Evolutionary conservation across 2,113 vertebrate species (phyloP), one percentile per base, ranked within the genome.

Genomic region (Diphyllodes magnificus): DNA sequence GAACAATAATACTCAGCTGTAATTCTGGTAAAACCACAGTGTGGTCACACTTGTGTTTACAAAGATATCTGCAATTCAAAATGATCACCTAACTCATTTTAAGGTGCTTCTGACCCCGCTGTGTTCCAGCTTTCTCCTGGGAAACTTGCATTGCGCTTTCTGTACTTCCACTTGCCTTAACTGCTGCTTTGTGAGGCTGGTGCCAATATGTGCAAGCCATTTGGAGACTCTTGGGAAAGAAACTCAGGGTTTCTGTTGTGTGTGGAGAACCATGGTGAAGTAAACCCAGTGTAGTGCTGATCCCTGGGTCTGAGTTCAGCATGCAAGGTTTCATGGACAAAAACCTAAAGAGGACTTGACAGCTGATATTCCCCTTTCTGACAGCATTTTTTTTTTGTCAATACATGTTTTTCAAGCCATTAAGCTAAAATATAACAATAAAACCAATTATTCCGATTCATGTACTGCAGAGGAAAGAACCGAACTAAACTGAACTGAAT

Each of bases 71-170:
- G 31, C 33, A 23, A 6, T 59, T 82, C 39, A 49, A 49, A 65
- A 28, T 6, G 4, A 31, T 20, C 37, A 35, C 35, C n/a, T 25
- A 12, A 35, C 10, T 59, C 9, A 14, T 39, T 18, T 60, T 20
- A 17, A 53, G 51, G 22, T 49, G n/a, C 27, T 33, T 53, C 27
- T 79, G 60, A 35, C 9, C n/a, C 21, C 39, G 60, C 25, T 45
- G 50, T 19, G 10, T 54, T 56, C 45, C 50, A 28, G 9, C n/a
- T 81, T 90, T 78, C 21, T n/a, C 51, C 54, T 47, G 23, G 9
- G 70, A 82, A 73, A 30, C 13, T 30, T 39, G 24, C 18, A 33
- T 1, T 0, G 9, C 0, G 0, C 42, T 23, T 60, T 70, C 56
- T 61, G 61, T 60, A 37, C 39, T 79, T 66, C 25, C 35, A 5